Conservation (phyloP, 2,888 invertebrate species). For the Koerneria pararmatus region DNA sequence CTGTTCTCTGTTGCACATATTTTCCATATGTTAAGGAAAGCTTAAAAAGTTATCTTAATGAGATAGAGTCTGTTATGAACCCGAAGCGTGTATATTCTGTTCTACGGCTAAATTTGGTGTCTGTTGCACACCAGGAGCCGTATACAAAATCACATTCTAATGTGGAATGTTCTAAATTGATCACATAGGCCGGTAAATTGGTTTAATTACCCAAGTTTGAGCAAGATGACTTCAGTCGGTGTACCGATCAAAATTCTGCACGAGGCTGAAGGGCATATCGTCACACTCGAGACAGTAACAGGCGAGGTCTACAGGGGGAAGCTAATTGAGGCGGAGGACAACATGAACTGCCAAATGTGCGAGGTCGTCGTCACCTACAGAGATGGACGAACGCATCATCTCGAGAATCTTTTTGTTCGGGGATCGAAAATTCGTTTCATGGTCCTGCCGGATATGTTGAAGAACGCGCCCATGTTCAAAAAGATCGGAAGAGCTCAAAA, state of each 20-base stretch:
- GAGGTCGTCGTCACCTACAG: conserved; percentile 62
- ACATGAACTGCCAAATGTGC: conserved; percentile 98
- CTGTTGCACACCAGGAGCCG: no score
- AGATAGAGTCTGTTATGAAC: no score
- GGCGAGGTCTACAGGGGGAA: conserved; percentile 78
- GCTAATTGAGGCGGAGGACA: conserved; percentile 97
- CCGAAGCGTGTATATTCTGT: no score
- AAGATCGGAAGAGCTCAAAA: conserved; percentile 67
- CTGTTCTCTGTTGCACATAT: no score
- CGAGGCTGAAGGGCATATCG: conserved; percentile 94
- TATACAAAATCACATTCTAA: no score
- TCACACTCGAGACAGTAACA: conserved; percentile 93
- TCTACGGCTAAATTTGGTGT: no score
- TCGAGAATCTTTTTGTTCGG: conserved; percentile 96
- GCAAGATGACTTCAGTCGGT: conserved; percentile 75
- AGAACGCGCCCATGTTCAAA: conserved; percentile 68
- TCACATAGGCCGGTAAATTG: no score
- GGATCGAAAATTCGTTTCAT: conserved; percentile 96
- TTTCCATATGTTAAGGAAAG: no score
- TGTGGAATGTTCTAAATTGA: no score
- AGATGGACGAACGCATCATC: conserved; percentile 80
- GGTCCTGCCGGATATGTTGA: conserved; percentile 97
- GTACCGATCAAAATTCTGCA: conserved; percentile 97
- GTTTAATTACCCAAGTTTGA: no score
- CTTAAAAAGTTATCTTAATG: no score